A percentile compares a stretch with the other conserved stretches of the same genome.
Evolutionary conservation across 2,888 invertebrate species (phyloP).

Genomic region (Meteorus colon): DNA sequence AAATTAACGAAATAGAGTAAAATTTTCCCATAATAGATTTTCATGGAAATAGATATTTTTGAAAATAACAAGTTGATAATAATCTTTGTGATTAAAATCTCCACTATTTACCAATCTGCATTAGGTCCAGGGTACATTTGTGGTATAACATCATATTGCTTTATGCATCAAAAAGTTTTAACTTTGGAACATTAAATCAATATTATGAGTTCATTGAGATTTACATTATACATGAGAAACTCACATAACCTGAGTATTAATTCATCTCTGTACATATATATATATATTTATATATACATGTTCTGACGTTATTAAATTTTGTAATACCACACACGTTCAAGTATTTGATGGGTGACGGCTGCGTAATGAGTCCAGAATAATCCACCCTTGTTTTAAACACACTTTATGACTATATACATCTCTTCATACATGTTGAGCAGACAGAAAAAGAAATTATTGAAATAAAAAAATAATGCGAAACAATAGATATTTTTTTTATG

Average conservation of each 20-base stretch:
- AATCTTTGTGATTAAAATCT: not conserved
- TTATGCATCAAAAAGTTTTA: no score
- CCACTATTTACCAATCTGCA: not conserved
- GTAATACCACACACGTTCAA: conserved; percentile 28
- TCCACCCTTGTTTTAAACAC: conserved; percentile 19
- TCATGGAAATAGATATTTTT: not conserved
- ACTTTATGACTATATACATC: conserved; percentile 2
- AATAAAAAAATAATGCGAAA: not conserved
- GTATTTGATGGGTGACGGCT: conserved; percentile 12
- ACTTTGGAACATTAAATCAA: not conserved
- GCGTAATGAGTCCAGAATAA: conserved; percentile 22
- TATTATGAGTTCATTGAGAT: not conserved
- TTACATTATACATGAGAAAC: conserved; percentile 1
- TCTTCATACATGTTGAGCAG: not conserved
- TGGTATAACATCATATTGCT: not conserved
- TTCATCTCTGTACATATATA: not conserved
- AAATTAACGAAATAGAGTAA: not conserved
- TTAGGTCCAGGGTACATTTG: not conserved
- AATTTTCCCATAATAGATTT: not conserved
- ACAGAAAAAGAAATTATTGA: not conserved
- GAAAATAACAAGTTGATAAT: not conserved
- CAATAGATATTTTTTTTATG: no score
- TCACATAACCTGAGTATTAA: not conserved
- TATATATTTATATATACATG: not conserved
- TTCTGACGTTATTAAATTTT: conserved; percentile 24